Conservation (phyloP, 2,888 invertebrate genomes). For the Branchipolynoe longqiensis region DNA sequence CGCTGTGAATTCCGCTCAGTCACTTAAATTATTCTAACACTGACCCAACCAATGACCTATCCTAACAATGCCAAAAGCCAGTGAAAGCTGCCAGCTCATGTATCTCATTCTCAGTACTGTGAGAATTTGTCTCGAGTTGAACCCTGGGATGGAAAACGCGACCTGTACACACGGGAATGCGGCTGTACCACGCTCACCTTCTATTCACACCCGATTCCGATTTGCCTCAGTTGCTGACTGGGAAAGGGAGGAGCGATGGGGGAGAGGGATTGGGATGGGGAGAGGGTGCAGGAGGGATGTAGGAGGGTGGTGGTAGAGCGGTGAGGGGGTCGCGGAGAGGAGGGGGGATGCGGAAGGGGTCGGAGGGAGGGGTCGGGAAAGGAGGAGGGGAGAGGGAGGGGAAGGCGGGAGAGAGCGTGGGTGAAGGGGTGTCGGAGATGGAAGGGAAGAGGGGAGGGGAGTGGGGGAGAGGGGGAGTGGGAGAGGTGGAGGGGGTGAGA, state of each 20-base stretch:
- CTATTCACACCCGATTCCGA: slow-evolving; percentile 8
- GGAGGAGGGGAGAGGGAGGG: not conserved
- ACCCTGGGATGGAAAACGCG: too few species aligned
- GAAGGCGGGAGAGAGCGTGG: not conserved
- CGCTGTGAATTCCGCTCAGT: too few species aligned
- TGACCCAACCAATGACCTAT: too few species aligned
- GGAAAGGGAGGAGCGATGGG: not conserved
- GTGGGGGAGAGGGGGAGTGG: not conserved
- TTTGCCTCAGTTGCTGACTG: not conserved
- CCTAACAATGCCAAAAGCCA: too few species aligned
- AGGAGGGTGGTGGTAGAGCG: not conserved
- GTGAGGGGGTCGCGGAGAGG: not conserved
- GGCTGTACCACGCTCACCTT: too few species aligned
- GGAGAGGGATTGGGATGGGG: not conserved
- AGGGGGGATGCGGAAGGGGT: not conserved
- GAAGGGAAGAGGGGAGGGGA: not conserved
- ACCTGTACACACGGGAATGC: too few species aligned
- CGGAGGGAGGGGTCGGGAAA: not conserved
- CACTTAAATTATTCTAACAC: too few species aligned
- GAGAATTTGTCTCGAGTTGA: too few species aligned
- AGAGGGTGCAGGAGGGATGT: not conserved
- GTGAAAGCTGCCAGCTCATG: not conserved
- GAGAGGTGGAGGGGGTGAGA: not conserved
- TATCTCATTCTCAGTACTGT: not conserved
- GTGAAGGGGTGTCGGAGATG: not conserved